Base-by-base conservation (phyloP, 2,797 vertebrate genomes). In the Sandelia bainsii region DNA sequence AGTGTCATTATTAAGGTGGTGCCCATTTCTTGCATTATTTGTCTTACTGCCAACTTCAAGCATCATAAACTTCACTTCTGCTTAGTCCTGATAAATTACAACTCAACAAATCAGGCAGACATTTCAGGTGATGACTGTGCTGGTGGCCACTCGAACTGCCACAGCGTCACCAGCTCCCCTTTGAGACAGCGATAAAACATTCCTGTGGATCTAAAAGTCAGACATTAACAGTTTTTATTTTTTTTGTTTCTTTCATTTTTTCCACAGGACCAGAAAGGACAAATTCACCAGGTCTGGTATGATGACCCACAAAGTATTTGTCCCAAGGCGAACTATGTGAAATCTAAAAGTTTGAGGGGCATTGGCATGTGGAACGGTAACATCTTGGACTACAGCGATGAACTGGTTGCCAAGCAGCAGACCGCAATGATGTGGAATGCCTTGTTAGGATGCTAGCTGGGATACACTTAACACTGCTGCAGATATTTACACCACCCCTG, bases 351-450 rank as follows among this genome's bases (percentile, higher is more conserved):
- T 16, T 84, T 99, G 78, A 93, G 95, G 44, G 98, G 97, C 59
- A 94, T 97, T 39, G 97, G 98, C 69, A 96, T 97, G 96, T 99
- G 97, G 98, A 97, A 98, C 40, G 96, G 94, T 72, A 94, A 98
- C 87, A 93, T 95, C 74, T 94, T 99, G 58, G 95, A 99, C 92
- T 99, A 99, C 88, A 94, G 94, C 0, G 70, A 78, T 48, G 92
- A 95, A 51, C 53, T 91, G 9, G 74, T 82, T n/a, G 95, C 95
- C 74, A 88, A 87, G 88, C 83, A 96, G 72, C 96, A 98, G 93
- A 96, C 94, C 0, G 61, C 85, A 54, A 90, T 89, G 74, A 98
- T 98, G 98, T 98, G 97, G 98, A 90, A 95, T 59, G 96, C 93
- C 34, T 92, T 99, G 71, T 92, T 90, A 37, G 94, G 93, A 89